phyloP scores from a whole-genome alignment of 2,888 invertebrate genomes.

The Caenorhabditis macrosperma region DNA sequence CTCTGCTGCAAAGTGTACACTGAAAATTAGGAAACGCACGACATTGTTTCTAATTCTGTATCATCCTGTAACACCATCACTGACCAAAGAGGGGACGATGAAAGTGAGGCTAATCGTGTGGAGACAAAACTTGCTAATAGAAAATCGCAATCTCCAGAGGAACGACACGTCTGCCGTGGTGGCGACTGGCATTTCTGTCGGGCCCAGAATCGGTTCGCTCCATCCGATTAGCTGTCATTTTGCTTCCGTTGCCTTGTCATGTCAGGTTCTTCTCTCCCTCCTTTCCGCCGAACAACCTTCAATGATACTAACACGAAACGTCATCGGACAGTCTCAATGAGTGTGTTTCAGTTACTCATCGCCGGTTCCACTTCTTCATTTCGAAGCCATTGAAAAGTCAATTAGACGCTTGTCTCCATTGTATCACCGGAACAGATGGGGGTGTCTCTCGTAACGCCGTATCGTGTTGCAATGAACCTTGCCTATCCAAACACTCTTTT shows the following conservation, averaged over 20 bases:
- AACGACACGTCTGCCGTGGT: constrained; percentile 21
- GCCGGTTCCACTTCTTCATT: constrained; percentile 30
- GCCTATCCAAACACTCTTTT: constrained; percentile 48
- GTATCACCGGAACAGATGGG: constrained; percentile 38
- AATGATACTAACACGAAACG: constrained; percentile 16
- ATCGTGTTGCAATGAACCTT: constrained; percentile 33
- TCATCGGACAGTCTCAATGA: background rate
- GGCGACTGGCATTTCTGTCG: constrained; percentile 15
- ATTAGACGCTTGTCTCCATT: background rate
- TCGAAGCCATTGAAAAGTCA: constrained; percentile 12
- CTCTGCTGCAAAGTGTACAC: background rate
- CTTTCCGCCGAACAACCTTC: constrained; percentile 1
- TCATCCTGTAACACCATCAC: constrained; percentile 41
- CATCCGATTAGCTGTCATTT: constrained; percentile 45
- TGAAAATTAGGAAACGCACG: background rate
- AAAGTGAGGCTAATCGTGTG: constrained; percentile 52
- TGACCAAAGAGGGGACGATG: background rate
- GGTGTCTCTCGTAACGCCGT: background rate
- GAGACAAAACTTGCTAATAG: constrained; percentile 54
- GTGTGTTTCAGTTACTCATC: constrained; percentile 43
- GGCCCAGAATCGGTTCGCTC: constrained; percentile 46
- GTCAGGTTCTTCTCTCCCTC: background rate
- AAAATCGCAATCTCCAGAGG: constrained; percentile 30
- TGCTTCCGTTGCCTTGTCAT: background rate
- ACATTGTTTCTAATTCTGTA: constrained; percentile 3